Base-by-base conservation (phyloP, 1,140 invertebrate genomes). In the Copidosoma floridanum region DNA sequence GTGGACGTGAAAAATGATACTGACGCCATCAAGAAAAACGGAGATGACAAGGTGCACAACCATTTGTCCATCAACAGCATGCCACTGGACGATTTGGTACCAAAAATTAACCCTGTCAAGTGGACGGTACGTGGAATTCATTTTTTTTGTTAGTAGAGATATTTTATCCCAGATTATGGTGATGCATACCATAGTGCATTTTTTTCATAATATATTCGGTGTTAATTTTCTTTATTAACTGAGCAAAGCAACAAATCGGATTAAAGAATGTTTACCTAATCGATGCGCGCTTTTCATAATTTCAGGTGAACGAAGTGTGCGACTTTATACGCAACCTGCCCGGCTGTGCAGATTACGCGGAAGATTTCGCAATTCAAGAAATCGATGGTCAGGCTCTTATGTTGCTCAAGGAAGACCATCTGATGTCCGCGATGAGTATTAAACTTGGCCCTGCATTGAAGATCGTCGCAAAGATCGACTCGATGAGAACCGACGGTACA, bases 371-470 rank as follows among this genome's bases (percentile, higher is more conserved):
- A 1, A 88, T 92, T 51, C 94, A 98, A 74, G 95, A 98, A 79
- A 97, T 98, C 64, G 95, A 98, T 72, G 95, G 95, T 0, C 93
- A 97, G 73, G 95, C 95, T 6, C 76, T 98, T 20, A 86, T 97
- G 82, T 81, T 98, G 43, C 85, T 98, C n/a, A 94, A 95, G 74
- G 94, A 94, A 61, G 94, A 97, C 71, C 94, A 98, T 80, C 80
- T 98, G 10, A 96, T 97, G 83, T 90, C 89, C 26, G 91, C 93
- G 4, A 95, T 98, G 87, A 90, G 88, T 32, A 97, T 98, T 85
- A 97, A 97, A 72, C 83, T 98, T 0, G 95, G 95, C 1, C 95
- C 95, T 0, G 95, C 95, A 1, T 80, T 98, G 14, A 98, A 98
- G 81, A 95, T 98, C 38, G 93, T 94, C 65, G 90, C 92, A 14